phyloP scores from a whole-genome alignment of 1,140 invertebrate species.

The Phymorhynchus buccinoides region DNA sequence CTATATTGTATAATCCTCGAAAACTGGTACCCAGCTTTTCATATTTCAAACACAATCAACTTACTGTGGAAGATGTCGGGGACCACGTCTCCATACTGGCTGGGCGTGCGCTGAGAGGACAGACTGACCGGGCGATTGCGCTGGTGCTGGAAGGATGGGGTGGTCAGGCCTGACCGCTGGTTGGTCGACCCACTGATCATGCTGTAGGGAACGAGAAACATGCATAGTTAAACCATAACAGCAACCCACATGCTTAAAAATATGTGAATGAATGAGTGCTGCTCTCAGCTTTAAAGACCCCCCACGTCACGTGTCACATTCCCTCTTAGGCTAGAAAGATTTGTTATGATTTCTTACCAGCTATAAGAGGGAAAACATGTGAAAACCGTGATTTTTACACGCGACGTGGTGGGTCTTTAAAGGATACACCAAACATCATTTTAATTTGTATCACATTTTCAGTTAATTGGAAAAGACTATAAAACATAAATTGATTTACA shows the following conservation, averaged over 20 bases:
- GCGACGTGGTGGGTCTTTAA: too few relatives aligned
- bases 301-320: too few relatives aligned
- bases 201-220: slow-evolving; percentile 41
- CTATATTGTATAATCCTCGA: too few relatives aligned
- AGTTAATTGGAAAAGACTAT: background rate
- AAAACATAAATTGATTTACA: too few relatives aligned
- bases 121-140: slow-evolving; percentile 50
- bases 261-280: background rate
- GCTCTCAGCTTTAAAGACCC: background rate
- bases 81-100: slow-evolving; percentile 62
- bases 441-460: background rate
- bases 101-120: slow-evolving; percentile 58
- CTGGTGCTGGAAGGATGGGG: slow-evolving; percentile 52
- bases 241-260: too few relatives aligned
- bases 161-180: slow-evolving; percentile 58
- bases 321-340: too few relatives aligned
- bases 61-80: slow-evolving; percentile 54
- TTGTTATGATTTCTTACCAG: too few relatives aligned
- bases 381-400: too few relatives aligned
- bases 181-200: slow-evolving; percentile 60
- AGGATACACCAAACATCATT: background rate
- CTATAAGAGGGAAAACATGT: too few relatives aligned
- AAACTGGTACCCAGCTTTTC: too few relatives aligned
- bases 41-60: slow-evolving; percentile 33
- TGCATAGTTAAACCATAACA: background rate